Evolutionary conservation across 2,888 invertebrate species (phyloP).

Genomic region (Brachyopa scutellaris): DNA sequence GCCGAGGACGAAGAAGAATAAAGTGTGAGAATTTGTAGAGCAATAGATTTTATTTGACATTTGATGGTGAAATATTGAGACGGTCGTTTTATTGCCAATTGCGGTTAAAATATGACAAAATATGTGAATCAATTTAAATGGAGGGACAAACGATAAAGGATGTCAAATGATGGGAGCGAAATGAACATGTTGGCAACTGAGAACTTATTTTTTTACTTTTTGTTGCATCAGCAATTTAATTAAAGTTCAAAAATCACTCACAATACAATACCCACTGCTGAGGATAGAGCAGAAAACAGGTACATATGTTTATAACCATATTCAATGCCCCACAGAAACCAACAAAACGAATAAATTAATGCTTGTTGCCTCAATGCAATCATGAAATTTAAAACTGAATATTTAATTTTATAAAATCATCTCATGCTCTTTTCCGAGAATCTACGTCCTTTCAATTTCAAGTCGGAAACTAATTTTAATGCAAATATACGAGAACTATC

Average conservation of each 20-base stretch:
- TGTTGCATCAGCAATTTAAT: no score
- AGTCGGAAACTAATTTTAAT: constrained; percentile 58
- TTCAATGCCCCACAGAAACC: no score
- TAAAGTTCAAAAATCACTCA: no score
- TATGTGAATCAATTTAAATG: background rate
- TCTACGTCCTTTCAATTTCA: constrained; percentile 32
- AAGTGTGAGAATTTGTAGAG: constrained; percentile 63
- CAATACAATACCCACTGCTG: no score
- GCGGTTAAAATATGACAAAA: constrained; percentile 1
- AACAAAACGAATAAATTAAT: background rate
- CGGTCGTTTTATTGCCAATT: constrained; percentile 36
- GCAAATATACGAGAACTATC: constrained; percentile 35
- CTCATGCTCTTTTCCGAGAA: constrained; percentile 8
- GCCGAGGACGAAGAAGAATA: constrained; percentile 3
- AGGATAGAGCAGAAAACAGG: no score
- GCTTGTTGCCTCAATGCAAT: background rate
- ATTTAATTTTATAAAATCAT: constrained; percentile 51
- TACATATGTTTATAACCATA: no score
- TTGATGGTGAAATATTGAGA: constrained; percentile 66
- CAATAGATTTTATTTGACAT: no score
- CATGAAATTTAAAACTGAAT: constrained; percentile 14
- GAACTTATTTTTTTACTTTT: no score
- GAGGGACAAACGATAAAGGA: background rate
- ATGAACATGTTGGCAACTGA: no score
- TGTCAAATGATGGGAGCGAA: background rate